Conservation (phyloP, 2,888 invertebrate genomes). For the Congeria kusceri region DNA sequence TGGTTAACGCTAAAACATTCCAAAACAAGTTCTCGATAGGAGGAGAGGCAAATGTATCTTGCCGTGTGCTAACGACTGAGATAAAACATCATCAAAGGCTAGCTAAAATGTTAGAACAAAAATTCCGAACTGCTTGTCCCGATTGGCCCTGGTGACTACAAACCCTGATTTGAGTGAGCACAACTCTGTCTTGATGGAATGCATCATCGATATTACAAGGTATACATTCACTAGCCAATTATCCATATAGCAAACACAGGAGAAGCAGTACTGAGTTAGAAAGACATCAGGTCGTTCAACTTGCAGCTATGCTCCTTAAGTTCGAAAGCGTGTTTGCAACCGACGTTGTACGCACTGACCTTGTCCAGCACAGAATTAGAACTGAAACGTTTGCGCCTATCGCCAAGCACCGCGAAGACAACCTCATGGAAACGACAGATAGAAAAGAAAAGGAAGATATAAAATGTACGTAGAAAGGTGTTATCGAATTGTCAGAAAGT, state of each 20-base stretch:
- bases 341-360: conserved; percentile 30
- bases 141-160: no score
- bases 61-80: no score
- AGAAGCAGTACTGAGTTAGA: conserved; percentile 18
- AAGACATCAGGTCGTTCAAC: conserved; percentile 3
- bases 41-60: not conserved
- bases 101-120: no score
- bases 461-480: conserved; percentile 27
- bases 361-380: conserved; percentile 38
- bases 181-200: no score
- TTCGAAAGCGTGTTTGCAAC: conserved; percentile 39
- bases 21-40: not conserved
- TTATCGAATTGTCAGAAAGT: conserved; percentile 39
- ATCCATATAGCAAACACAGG: not conserved
- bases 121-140: no score
- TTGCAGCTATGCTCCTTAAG: conserved; percentile 18
- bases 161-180: no score
- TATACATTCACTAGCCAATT: no score
- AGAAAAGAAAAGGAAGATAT: conserved; percentile 39
- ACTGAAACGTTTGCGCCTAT: conserved; percentile 35
- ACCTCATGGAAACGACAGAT: conserved; percentile 29
- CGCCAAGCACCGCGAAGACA: conserved; percentile 33
- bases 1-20: no score
- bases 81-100: no score
- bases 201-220: no score